A percentile compares a stretch with the other conserved stretches of the same genome.
These are phyloP conservation scores for Molanna angustata DNA, from an alignment of 2,888 invertebrate genomes.

Conservation along the genomic window DNA sequence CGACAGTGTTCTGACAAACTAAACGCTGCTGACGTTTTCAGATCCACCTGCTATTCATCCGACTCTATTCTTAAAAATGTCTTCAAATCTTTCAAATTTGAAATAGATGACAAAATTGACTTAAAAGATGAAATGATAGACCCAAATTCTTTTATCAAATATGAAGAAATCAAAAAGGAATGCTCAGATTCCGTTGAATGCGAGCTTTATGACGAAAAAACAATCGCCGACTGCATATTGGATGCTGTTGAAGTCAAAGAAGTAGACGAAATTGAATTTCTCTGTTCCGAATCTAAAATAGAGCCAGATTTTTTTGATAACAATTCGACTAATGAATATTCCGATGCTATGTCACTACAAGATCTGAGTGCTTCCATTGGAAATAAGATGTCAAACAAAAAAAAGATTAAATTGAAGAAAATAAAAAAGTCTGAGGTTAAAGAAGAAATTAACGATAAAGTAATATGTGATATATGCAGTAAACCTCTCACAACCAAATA, in stretches of 20 bases:
- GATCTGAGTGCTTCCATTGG: no score
- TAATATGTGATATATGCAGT: not conserved
- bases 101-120: not conserved
- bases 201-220: no score
- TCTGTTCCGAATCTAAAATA: no score
- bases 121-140: not conserved
- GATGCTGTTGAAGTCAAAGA: not conserved
- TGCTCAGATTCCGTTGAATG: no score
- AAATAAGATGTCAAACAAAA: no score
- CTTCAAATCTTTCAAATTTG: not conserved
- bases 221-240: no score
- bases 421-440: not conserved
- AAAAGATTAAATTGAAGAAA: not conserved
- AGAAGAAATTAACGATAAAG: not conserved
- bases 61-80: slow-evolving; percentile 9
- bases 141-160: not conserved
- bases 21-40: slow-evolving; percentile 4
- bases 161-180: no score
- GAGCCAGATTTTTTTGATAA: no score
- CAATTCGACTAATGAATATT: not conserved
- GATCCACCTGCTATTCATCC: slow-evolving; percentile 7
- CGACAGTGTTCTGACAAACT: slow-evolving; percentile 2
- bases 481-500: not conserved
- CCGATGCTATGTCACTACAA: not conserved
- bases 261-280: no score